Percentiles rank a stretch among this genome's conserved stretches.
These are phyloP conservation scores for Enteromius paludinosus DNA, from an alignment of 2,797 vertebrate species.

Conservation along the genomic window DNA sequence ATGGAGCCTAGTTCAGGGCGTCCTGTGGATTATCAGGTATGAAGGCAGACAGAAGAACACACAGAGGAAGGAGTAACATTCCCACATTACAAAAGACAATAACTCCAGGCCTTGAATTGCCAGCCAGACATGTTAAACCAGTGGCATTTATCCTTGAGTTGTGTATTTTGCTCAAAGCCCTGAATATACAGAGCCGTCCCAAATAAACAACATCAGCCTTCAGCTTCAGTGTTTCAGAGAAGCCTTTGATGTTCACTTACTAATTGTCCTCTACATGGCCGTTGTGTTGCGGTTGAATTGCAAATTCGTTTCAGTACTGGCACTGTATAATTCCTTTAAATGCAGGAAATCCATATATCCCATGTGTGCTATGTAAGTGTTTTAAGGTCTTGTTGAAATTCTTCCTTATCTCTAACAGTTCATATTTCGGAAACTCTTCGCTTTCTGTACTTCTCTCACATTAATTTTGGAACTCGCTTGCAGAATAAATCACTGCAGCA, in stretches of 20 bases:
- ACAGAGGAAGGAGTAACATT: background rate
- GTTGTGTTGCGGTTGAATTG: conserved; percentile 27
- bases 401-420: background rate
- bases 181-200: conserved; percentile 26
- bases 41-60: background rate
- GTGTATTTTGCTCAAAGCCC: conserved; percentile 20
- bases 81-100: conserved; percentile 3
- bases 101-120: conserved; percentile 1
- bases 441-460: background rate
- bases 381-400: conserved; percentile 8
- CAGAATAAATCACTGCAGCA: background rate
- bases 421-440: conserved; percentile 7
- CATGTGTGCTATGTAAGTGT: conserved; percentile 21
- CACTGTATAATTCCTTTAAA: conserved; percentile 9
- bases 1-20: conserved; percentile 93
- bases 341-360: conserved; percentile 4
- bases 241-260: conserved; percentile 37
- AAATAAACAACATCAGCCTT: conserved; percentile 42
- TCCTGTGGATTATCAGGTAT: conserved; percentile 95
- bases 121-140: conserved; percentile 2
- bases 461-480: conserved; percentile 10
- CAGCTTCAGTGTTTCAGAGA: conserved; percentile 39
- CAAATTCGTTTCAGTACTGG: conserved; percentile 31
- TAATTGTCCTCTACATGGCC: conserved; percentile 37
- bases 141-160: conserved; percentile 15